A percentile compares a stretch with the other conserved stretches of the same genome.
These are phyloP conservation scores for Bolinopsis microptera DNA, from an alignment of 37 sponge, comb jelly and placozoan genomes.

Conservation along the genomic window DNA sequence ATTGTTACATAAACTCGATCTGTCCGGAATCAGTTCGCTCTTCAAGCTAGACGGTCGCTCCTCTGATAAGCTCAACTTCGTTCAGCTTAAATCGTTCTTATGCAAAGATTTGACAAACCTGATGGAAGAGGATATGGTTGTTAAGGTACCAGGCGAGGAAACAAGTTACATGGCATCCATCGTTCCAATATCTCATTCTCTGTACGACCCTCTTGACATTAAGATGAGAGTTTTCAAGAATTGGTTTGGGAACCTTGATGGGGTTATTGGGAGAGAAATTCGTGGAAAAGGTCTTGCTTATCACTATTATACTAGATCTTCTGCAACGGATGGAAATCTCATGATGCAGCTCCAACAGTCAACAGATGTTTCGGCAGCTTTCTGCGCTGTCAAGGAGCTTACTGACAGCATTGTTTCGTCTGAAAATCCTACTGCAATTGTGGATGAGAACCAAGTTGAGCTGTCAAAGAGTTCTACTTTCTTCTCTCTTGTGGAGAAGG, in stretches of 20 bases:
- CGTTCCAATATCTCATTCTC: background rate
- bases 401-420: background rate
- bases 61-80: background rate
- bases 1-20: background rate
- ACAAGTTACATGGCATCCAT: constrained; percentile 15
- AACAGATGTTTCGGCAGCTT: constrained; percentile 1
- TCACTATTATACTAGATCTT: constrained; percentile 69
- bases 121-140: background rate
- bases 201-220: background rate
- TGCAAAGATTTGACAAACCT: background rate
- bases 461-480: background rate
- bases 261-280: background rate
- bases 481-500: background rate
- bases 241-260: constrained; percentile 27
- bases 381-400: background rate
- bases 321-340: background rate
- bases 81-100: background rate
- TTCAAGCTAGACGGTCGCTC: background rate
- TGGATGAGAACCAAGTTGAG: background rate
- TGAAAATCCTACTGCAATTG: background rate
- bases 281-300: constrained; percentile 85
- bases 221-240: background rate
- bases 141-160: constrained; percentile 42
- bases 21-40: background rate
- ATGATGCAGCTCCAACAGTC: background rate